Evolutionary conservation across 2,113 vertebrate species (phyloP).

Genomic region (Smithornis capensis): DNA sequence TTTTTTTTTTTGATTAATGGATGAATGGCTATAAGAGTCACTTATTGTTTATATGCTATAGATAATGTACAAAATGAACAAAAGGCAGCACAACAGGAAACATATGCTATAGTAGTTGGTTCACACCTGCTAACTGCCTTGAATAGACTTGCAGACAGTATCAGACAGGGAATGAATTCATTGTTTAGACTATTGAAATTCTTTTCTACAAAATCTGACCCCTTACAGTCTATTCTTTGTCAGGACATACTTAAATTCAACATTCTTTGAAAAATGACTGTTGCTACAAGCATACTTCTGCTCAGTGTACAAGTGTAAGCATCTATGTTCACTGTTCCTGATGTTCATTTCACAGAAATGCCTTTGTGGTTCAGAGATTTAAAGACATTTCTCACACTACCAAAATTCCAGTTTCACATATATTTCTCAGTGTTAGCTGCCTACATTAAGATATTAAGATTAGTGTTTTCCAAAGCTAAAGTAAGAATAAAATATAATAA

Average conservation of each 20-base stretch:
- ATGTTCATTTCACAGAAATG: not conserved
- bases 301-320: accelerated
- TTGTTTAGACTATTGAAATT: not conserved
- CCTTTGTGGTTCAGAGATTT: not conserved
- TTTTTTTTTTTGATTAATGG: not conserved
- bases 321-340: not conserved
- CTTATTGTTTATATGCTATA: not conserved
- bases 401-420: not conserved
- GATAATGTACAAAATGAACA: not conserved
- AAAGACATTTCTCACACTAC: not conserved
- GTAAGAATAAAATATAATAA: not conserved
- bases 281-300: not conserved
- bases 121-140: constrained; percentile 44
- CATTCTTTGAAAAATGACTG: not conserved
- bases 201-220: not conserved
- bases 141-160: constrained; percentile 16
- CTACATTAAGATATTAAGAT: not conserved
- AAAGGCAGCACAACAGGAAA: constrained; percentile 41
- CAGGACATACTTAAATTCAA: not conserved
- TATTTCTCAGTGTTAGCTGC: not conserved
- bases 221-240: not conserved
- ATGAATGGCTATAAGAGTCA: not conserved
- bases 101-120: not conserved
- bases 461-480: not conserved
- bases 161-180: not conserved